Percentiles rank a stretch among this genome's conserved stretches.
Conservation (phyloP, 2,888 invertebrate genomes). For the Chloroclystis v-ata region DNA sequence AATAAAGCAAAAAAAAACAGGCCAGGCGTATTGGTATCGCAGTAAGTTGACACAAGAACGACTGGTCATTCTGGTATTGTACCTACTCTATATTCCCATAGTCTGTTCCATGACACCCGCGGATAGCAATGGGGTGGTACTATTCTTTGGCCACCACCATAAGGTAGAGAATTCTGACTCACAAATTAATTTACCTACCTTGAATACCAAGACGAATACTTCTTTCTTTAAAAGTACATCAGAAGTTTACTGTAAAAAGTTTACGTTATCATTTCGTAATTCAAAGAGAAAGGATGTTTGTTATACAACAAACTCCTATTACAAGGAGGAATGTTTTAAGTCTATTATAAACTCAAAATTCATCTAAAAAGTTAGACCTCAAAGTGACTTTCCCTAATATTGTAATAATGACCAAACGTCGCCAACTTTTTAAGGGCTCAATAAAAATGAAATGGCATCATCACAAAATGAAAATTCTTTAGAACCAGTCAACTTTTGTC, state of each 20-base stretch:
- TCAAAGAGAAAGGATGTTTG: neutral
- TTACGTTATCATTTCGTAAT: neutral
- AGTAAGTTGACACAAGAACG: too few relatives aligned
- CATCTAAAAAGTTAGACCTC: constrained; percentile 10
- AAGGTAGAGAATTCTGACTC: neutral
- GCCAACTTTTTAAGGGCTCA: constrained; percentile 31
- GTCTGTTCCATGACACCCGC: too few relatives aligned
- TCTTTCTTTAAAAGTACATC: neutral
- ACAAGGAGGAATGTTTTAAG: neutral
- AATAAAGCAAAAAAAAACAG: too few relatives aligned
- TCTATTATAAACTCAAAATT: constrained; percentile 12
- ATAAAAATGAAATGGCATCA: constrained; percentile 28
- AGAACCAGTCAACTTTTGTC: constrained; percentile 24
- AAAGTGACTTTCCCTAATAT: constrained; percentile 19
- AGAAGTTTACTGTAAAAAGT: neutral
- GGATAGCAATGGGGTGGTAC: too few relatives aligned
- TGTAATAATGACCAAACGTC: constrained; percentile 25
- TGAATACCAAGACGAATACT: too few relatives aligned
- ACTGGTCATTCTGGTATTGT: too few relatives aligned
- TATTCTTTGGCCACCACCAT: too few relatives aligned
- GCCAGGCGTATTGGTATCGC: too few relatives aligned
- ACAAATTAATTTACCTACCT: neutral
- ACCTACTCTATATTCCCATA: too few relatives aligned
- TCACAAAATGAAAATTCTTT: constrained; percentile 32
- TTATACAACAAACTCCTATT: neutral